phyloP scores from a whole-genome alignment of 1,140 invertebrate genomes.

The Drosophila equinoxialis region DNA sequence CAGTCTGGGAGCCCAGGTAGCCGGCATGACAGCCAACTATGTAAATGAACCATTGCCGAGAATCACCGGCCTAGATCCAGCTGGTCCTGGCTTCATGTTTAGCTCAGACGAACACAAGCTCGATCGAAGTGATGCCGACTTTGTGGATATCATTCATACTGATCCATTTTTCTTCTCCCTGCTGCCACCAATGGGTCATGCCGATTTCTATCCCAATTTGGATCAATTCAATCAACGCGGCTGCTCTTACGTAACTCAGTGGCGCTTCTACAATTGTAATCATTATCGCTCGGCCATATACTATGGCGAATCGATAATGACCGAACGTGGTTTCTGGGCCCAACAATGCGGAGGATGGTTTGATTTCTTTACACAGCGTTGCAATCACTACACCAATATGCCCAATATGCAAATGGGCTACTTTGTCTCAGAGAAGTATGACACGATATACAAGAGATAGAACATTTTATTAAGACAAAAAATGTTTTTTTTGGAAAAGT shows the following conservation, averaged over 20 bases:
- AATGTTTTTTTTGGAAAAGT: no score
- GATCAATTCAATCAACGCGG: constrained; percentile 89
- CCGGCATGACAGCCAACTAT: constrained; percentile 89
- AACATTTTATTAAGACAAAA: no score
- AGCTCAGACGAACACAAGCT: constrained; percentile 44
- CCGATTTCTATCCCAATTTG: constrained; percentile 93
- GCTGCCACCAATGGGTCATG: constrained; percentile 86
- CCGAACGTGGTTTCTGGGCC: constrained; percentile 66
- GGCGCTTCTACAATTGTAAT: constrained; percentile 83
- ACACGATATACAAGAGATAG: no score
- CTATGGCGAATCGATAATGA: constrained; percentile 85
- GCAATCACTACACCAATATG: constrained; percentile 50
- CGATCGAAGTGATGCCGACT: constrained; percentile 86
- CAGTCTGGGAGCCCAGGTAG: constrained; percentile 93
- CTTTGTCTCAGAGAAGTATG: constrained; percentile 61
- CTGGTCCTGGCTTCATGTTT: constrained; percentile 69
- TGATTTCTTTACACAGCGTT: constrained; percentile 64
- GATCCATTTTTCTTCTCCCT: constrained; percentile 87
- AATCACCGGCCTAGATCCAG: constrained; percentile 81
- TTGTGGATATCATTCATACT: constrained; percentile 92
- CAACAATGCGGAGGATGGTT: constrained; percentile 69
- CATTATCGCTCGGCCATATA: constrained; percentile 84
- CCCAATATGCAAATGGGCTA: constrained; percentile 70
- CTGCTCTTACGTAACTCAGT: constrained; percentile 84
- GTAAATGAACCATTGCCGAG: constrained; percentile 52